These are phyloP conservation scores for Antheraea yamamai DNA, from an alignment of 2,888 invertebrate species.

Conservation along the genomic window DNA sequence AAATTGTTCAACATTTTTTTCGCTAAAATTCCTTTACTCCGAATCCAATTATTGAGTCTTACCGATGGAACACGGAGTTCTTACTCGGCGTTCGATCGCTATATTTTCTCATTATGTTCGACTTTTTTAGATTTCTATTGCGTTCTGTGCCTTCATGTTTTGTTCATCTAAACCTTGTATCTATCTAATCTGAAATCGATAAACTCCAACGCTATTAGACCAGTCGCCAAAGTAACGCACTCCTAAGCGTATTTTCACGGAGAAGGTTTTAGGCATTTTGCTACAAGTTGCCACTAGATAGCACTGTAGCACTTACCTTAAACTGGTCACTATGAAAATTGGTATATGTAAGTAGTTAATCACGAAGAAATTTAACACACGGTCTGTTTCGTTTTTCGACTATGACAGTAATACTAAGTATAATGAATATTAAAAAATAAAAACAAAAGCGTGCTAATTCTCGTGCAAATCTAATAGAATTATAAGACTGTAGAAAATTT, in stretches of 20 bases:
- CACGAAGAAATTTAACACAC: too few species aligned
- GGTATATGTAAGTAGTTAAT: too few species aligned
- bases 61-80: conserved; percentile 50
- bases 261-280: too few species aligned
- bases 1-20: conserved; percentile 75
- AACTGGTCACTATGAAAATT: too few species aligned
- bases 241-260: conserved; percentile 14
- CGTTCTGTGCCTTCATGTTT: conserved; percentile 9
- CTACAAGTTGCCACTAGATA: too few species aligned
- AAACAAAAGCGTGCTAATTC: too few species aligned
- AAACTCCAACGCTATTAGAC: too few species aligned
- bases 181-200: conserved; percentile 43
- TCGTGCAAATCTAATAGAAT: too few species aligned
- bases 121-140: conserved; percentile 27
- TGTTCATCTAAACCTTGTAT: conserved; percentile 42
- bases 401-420: too few species aligned
- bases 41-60: conserved; percentile 71
- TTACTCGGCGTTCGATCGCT: conserved; percentile 37
- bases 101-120: conserved; percentile 47
- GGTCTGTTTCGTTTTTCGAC: too few species aligned
- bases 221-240: too few species aligned
- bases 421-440: conserved; percentile 37
- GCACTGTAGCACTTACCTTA: too few species aligned
- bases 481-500: conserved; percentile 47
- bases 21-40: conserved; percentile 67